These are phyloP conservation scores for Parnassius apollo DNA, from an alignment of 2,888 invertebrate species.

Conservation along the genomic window DNA sequence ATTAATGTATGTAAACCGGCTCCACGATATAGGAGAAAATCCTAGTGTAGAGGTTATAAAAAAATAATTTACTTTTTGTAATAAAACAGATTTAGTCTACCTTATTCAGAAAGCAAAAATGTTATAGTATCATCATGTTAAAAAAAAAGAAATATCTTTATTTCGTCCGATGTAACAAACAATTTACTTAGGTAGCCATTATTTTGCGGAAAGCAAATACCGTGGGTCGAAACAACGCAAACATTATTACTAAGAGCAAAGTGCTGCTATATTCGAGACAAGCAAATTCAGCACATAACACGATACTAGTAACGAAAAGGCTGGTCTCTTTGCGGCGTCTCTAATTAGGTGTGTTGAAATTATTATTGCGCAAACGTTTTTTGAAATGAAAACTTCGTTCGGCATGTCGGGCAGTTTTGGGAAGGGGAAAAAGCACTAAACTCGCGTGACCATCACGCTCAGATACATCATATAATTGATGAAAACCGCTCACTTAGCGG, in stretches of 20 bases:
- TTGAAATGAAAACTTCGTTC: neutral
- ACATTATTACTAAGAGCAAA: slow-evolving; percentile 22
- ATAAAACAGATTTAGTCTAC: too few relatives aligned
- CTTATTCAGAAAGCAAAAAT: too few relatives aligned
- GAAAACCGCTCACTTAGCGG: too few relatives aligned
- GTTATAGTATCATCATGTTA: too few relatives aligned
- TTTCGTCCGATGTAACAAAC: neutral
- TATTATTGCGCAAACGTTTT: neutral
- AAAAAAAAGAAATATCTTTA: neutral
- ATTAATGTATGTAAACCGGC: too few relatives aligned
- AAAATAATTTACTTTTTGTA: too few relatives aligned
- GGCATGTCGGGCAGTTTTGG: too few relatives aligned
- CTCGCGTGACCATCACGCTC: too few relatives aligned
- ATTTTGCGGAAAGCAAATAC: slow-evolving; percentile 18
- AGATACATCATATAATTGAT: too few relatives aligned
- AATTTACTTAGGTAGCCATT: slow-evolving; percentile 4
- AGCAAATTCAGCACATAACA: slow-evolving; percentile 18
- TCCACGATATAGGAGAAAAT: too few relatives aligned
- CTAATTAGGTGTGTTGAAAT: slow-evolving; percentile 14
- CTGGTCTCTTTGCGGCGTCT: neutral
- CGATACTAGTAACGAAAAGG: slow-evolving; percentile 16
- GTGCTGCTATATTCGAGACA: slow-evolving; percentile 11
- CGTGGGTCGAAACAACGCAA: slow-evolving; percentile 7
- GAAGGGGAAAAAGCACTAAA: too few relatives aligned
- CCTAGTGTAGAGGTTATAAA: too few relatives aligned